Evolutionary conservation across 2,888 invertebrate species (phyloP).

Genomic region (Drosophila koepferae): DNA sequence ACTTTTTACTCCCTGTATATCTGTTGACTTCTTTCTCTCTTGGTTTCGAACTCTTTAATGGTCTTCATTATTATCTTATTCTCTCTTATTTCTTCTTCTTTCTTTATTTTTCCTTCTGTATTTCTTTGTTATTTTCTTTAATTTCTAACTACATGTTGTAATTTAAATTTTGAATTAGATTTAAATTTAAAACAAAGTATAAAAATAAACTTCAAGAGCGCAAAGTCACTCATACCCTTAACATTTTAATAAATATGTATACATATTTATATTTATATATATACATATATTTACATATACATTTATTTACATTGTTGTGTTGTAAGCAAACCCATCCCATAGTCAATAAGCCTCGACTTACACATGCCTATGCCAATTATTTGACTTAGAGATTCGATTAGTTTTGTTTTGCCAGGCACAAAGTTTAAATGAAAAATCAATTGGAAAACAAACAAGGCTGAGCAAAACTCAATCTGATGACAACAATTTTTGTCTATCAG

Average conservation of each 20-base stretch:
- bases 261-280: background rate
- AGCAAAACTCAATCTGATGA: slow-evolving; percentile 49
- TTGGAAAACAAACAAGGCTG: slow-evolving; percentile 47
- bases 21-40: background rate
- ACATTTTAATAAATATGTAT: background rate
- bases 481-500: slow-evolving; percentile 30
- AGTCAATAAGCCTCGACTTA: slow-evolving; percentile 2
- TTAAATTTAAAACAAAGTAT: background rate
- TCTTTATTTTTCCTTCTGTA: background rate
- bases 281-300: background rate
- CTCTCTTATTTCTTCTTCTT: background rate
- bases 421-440: slow-evolving; percentile 41
- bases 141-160: background rate
- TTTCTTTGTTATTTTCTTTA: background rate
- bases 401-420: slow-evolving; percentile 17
- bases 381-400: slow-evolving; percentile 23
- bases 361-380: slow-evolving; percentile 11
- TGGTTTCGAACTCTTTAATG: too few species aligned
- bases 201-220: background rate
- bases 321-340: background rate
- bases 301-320: background rate
- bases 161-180: background rate
- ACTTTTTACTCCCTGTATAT: background rate
- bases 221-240: background rate
- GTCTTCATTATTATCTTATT: too few species aligned